These are phyloP conservation scores for Bungarus multicinctus DNA, from an alignment of 2,113 vertebrate genomes.

Conservation along the genomic window DNA sequence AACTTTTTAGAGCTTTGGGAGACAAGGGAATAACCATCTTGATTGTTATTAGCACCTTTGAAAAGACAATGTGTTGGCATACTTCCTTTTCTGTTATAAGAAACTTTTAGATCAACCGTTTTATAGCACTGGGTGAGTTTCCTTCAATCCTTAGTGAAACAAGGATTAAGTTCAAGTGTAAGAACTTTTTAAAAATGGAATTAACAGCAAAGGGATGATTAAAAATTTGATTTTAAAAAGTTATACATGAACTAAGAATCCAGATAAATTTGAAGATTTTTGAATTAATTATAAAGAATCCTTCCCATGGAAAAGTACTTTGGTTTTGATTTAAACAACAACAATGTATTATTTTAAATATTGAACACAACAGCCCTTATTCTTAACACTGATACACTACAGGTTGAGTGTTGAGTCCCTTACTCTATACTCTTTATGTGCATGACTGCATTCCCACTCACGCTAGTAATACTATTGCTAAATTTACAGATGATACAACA, in stretches of 20 bases:
- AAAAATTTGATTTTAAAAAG: neutral
- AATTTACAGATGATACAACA: no score
- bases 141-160: neutral
- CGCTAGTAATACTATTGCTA: no score
- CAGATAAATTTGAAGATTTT: neutral
- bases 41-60: neutral
- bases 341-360: neutral
- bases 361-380: neutral
- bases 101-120: neutral
- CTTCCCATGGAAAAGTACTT: neutral
- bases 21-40: neutral
- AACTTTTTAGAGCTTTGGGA: neutral
- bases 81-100: neutral
- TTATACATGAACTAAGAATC: neutral
- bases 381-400: no score
- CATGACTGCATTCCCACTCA: no score
- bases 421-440: no score
- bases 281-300: neutral
- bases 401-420: no score
- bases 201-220: neutral
- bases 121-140: neutral
- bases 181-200: neutral
- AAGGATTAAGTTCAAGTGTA: neutral
- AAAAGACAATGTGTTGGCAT: neutral
- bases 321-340: neutral